Conservation (phyloP, 2,888 invertebrate species). For the Xestia c-nigrum region DNA sequence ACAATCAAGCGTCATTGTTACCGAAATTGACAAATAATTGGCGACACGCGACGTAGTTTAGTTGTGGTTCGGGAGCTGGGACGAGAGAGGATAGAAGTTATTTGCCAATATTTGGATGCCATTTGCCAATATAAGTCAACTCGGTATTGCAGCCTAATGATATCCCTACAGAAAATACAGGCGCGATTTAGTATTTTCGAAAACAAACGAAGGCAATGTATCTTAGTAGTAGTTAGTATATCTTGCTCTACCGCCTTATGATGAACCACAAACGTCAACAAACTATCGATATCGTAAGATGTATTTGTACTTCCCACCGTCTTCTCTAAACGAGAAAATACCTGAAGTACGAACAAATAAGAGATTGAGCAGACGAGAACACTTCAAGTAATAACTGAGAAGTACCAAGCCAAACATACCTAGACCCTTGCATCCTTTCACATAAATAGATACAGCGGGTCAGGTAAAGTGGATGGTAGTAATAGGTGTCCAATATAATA, state of each 20-base stretch:
- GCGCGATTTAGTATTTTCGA: not conserved
- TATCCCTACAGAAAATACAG: not conserved
- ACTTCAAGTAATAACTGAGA: conserved; percentile 76
- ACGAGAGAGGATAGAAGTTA: not conserved
- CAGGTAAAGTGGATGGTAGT: conserved; percentile 31
- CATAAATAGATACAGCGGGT: conserved; percentile 13
- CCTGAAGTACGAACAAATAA: conserved; percentile 68
- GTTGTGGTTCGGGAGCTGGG: not conserved
- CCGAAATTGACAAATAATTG: conserved; percentile 72
- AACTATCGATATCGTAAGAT: conserved; percentile 8
- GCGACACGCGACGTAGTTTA: conserved; percentile 18
- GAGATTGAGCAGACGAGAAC: conserved; percentile 73
- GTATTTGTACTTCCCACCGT: conserved; percentile 20
- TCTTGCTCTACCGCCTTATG: not conserved
- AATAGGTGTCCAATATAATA: conserved; percentile 53
- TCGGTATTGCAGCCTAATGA: not conserved
- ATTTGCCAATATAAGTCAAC: not conserved
- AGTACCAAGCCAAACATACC: conserved; percentile 53
- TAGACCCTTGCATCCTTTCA: conserved; percentile 22
- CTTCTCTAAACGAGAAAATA: conserved; percentile 35
- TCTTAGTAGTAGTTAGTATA: too few species aligned
- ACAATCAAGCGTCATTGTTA: conserved; percentile 69
- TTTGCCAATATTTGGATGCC: not conserved
- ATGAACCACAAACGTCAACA: conserved; percentile 8
- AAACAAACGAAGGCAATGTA: not conserved